These are phyloP conservation scores for Oreohelix idahoensis DNA, from an alignment of 1,140 invertebrate genomes.

Conservation along the genomic window DNA sequence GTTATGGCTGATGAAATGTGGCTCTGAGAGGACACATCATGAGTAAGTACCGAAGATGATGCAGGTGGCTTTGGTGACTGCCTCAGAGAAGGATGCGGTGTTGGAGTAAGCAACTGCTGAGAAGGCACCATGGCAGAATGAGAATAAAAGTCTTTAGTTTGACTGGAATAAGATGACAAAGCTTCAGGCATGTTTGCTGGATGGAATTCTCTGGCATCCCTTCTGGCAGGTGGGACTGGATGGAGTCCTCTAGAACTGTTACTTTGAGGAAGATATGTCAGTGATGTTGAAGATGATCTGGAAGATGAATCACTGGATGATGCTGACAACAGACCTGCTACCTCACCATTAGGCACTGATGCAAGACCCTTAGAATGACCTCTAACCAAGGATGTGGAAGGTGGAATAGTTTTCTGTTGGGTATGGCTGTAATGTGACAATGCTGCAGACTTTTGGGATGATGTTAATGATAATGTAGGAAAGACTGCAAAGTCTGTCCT, in stretches of 20 bases:
- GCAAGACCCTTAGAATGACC: neutral
- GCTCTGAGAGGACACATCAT: neutral
- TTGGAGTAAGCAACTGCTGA: too few species aligned
- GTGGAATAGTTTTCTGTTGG: neutral
- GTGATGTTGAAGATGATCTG: neutral
- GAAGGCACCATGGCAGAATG: neutral
- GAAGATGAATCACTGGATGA: neutral
- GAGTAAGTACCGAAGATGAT: neutral
- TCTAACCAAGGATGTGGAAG: neutral
- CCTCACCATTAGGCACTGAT: neutral
- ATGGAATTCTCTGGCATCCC: conserved; percentile 18
- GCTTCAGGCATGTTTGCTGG: conserved; percentile 23
- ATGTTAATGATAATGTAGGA: neutral
- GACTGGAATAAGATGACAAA: neutral
- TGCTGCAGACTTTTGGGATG: neutral
- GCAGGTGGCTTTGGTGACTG: neutral
- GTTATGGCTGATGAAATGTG: neutral
- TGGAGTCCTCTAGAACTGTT: neutral
- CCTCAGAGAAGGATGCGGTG: neutral
- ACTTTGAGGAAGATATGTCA: neutral
- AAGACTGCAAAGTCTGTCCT: conserved; percentile 25
- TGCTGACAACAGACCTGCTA: neutral
- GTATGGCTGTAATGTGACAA: neutral
- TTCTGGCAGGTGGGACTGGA: neutral
- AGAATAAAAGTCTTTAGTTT: neutral